phyloP scores from a whole-genome alignment of 2,888 invertebrate genomes.

The Escarpia spicata region DNA sequence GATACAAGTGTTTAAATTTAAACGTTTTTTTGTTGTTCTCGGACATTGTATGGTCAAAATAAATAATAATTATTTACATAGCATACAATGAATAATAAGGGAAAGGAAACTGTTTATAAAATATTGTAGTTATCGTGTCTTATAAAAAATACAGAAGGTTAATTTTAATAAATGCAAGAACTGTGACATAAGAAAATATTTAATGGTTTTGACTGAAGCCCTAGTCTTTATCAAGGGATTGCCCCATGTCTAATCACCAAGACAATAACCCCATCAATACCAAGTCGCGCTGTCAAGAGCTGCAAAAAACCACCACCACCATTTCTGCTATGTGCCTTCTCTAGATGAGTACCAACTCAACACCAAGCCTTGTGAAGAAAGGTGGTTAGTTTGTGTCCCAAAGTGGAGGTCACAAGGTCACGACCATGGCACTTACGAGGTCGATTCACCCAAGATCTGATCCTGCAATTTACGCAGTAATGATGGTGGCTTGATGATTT shows the following conservation, averaged over 20 bases:
- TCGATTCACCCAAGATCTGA: slow-evolving; percentile 1
- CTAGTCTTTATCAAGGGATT: background rate
- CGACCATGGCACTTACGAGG: background rate
- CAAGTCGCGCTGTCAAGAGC: background rate
- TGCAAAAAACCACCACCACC: background rate
- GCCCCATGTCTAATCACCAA: background rate
- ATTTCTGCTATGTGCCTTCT: background rate
- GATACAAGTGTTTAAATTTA: no score
- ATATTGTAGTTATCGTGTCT: background rate
- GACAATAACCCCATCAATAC: background rate
- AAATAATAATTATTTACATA: no score
- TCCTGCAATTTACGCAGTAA: slow-evolving; percentile 71
- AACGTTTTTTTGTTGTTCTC: no score
- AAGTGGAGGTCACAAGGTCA: background rate
- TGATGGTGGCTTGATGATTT: slow-evolving; percentile 97
- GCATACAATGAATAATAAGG: no score
- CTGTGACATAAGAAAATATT: background rate
- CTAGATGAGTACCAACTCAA: background rate
- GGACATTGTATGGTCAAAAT: no score
- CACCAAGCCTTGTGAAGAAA: background rate
- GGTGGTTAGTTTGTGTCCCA: background rate
- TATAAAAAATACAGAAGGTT: background rate
- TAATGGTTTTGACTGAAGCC: background rate
- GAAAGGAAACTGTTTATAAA: background rate
- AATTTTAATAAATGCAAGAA: no score